Evolutionary conservation across 35 echinoderm and acorn worm genomes (phyloP), one percentile per base, ranked within the genome.

Genomic region (Patiria miniata): DNA sequence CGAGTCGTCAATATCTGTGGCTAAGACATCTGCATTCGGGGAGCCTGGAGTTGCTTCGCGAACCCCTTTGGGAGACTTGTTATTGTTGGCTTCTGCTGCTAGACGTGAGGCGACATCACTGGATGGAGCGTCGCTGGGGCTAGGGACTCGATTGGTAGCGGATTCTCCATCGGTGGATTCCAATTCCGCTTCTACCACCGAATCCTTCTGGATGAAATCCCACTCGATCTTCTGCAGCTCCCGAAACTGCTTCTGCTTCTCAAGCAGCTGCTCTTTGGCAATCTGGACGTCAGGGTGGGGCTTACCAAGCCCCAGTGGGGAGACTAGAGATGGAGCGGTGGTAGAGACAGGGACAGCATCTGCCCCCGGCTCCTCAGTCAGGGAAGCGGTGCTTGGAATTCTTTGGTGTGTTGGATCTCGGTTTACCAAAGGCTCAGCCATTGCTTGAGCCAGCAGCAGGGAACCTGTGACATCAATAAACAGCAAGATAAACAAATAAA

Each of bases 161-260:
- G 82, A 51, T 73, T 73, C 65, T 7, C 65, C 65, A 5, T 26
- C 2, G 15, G 57, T 53, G 0, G 82, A 37, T n/a, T 29, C n/a
- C 42, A 47, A 40, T 26, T 77, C 81, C 16, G 88, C 65, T 34
- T 61, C 78, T 32, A 87, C 89, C 85, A 59, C 47, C 19, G 84
- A 79, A n/a, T 89, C 80, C 47, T 83, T 91, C n/a, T 91, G 89
- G 40, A 94, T 93, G 2, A 94, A 83, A 61, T 94, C 92, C 37
- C 92, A 39, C 65, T 98, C 96, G 42, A 98, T 93, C 53, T 94
- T 98, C 78, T 98, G 96, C 10, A 98, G 86, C 40, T 98, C 96
- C 0, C 88, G 89, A 33, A 94, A 88, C 68, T 94, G 94, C 83
- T 94, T 85, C 85, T 94, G 96, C 86, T 98, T 98, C 39, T 91